Evolutionary conservation across 1,140 invertebrate genomes (phyloP), one percentile per base, ranked within the genome.

Genomic region (Listronotus bonariensis): DNA sequence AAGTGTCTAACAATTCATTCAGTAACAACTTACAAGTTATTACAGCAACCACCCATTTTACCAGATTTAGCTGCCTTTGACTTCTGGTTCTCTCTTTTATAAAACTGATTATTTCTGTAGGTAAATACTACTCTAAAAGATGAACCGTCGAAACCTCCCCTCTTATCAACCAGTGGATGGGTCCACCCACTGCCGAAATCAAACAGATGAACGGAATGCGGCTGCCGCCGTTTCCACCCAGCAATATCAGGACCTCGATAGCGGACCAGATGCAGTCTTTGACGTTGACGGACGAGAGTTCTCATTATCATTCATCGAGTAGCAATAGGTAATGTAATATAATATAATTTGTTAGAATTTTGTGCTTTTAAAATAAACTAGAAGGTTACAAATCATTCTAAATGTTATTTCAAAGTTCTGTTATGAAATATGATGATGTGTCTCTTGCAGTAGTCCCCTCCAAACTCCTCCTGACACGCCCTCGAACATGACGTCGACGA

Each of bases 391-490:
- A n/a, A n/a, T n/a, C n/a, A n/a, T n/a, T n/a, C n/a, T n/a, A n/a
- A n/a, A n/a, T n/a, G n/a, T n/a, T n/a, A n/a, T n/a, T n/a, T n/a
- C n/a, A n/a, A n/a, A n/a, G n/a, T n/a, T n/a, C n/a, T n/a, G n/a
- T n/a, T n/a, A n/a, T n/a, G n/a, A n/a, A n/a, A n/a, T n/a, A n/a
- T n/a, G 5, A 26, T 5, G 5, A 26, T 26, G 5, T 26, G 41
- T 52, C 11, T 56, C 20, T 65, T 65, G 83, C 0, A 85, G 82
- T 49, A 85, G 82, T 67, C 79, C 81, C 49, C 82, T 82, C 32
- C 82, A 83, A 3, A 82, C 84, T 0, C 84, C 86, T 0, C 83
- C 85, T 0, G 85, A 86, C 48, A 87, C 87, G 3, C 86, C 86
- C 38, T 84, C 78, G 42, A 82, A 62, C 69, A 8, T 62, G 31